These are phyloP conservation scores for Myiotriccus ornatus DNA, from an alignment of 2,797 vertebrate species.

Conservation along the genomic window DNA sequence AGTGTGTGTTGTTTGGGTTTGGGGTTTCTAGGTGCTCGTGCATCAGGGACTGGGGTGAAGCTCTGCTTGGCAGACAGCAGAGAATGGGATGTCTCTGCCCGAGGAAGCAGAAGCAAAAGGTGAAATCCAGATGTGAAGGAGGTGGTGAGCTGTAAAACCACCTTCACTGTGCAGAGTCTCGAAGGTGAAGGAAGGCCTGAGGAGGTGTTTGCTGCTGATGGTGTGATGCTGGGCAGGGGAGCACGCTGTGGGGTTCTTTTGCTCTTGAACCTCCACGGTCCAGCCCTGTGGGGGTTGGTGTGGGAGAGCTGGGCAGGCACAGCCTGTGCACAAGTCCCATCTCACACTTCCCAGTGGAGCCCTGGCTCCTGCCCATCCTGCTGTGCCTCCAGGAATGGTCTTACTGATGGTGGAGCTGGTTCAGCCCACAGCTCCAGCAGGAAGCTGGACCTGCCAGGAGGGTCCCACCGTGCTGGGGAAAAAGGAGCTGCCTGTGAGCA, in stretches of 20 bases:
- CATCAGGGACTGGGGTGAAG: background rate
- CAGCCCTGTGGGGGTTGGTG: background rate
- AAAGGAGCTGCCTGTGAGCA: background rate
- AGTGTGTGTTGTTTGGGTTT: fast-evolving
- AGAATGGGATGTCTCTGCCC: background rate
- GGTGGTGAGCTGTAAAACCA: background rate
- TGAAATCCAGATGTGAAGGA: background rate
- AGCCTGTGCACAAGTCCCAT: background rate
- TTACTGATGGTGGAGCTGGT: background rate
- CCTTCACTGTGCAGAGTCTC: background rate
- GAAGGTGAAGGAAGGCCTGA: background rate
- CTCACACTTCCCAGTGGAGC: no score
- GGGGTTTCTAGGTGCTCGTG: background rate
- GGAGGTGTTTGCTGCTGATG: background rate
- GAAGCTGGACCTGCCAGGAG: background rate
- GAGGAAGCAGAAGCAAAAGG: background rate
- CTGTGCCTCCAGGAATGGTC: background rate
- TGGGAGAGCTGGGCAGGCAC: background rate
- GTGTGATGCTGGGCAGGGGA: background rate
- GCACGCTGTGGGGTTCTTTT: fast-evolving
- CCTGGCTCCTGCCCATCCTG: background rate
- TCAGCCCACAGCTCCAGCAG: no score
- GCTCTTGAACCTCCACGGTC: background rate
- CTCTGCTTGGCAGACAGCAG: background rate
- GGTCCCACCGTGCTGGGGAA: fast-evolving